These are phyloP conservation scores for Isurus oxyrinchus DNA, from an alignment of 2,113 vertebrate genomes.

Conservation along the genomic window DNA sequence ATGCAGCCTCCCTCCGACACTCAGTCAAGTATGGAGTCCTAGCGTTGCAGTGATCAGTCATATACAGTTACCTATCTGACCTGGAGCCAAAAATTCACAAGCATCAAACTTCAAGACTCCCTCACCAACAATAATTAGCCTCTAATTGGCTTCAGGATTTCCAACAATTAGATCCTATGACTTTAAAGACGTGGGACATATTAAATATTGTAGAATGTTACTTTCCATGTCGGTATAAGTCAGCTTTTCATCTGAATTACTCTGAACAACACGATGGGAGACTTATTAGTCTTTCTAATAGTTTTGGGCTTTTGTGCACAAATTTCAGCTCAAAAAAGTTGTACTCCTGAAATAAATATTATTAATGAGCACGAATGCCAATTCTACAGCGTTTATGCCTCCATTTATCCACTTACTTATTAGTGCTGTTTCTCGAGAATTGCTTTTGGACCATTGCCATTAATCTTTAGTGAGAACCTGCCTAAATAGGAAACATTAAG, in stretches of 20 bases:
- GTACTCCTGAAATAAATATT: background rate
- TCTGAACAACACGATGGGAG: background rate
- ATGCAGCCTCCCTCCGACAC: background rate
- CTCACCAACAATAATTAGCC: background rate
- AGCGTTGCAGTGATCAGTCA: background rate
- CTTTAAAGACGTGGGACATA: background rate
- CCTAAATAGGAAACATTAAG: background rate
- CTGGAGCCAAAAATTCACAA: background rate
- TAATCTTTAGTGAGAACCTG: background rate
- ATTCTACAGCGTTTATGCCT: background rate
- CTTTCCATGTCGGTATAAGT: background rate
- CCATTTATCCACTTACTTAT: background rate
- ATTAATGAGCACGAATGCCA: background rate
- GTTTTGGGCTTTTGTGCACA: background rate
- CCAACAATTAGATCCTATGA: background rate
- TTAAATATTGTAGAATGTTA: background rate
- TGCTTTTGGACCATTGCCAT: background rate
- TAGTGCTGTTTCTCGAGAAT: background rate
- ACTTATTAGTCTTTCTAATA: background rate
- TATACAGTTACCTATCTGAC: background rate
- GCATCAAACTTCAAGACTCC: background rate
- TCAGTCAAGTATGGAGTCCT: background rate
- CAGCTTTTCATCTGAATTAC: background rate
- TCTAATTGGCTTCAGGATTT: background rate
- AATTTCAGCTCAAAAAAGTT: background rate